Percentiles rank a stretch among this genome's conserved stretches.
Evolutionary conservation across 2,888 invertebrate species (phyloP).

Genomic region (Drosophila monieri): DNA sequence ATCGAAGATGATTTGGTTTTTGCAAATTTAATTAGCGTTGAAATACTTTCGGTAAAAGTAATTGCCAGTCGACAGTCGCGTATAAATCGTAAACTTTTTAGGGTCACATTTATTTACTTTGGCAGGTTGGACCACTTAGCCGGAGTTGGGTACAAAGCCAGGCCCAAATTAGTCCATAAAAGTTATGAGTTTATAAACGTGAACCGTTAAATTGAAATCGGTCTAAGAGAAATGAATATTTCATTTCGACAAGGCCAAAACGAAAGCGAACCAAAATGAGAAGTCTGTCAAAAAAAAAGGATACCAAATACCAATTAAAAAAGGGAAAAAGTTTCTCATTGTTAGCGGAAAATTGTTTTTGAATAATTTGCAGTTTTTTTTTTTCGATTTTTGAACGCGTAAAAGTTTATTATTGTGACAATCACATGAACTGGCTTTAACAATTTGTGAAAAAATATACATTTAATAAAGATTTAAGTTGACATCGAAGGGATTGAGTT

Average conservation of each 20-base stretch:
- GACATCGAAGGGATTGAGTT: constrained; percentile 31
- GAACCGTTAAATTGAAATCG: constrained; percentile 47
- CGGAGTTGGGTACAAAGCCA: constrained; percentile 7
- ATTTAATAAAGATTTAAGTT: constrained; percentile 46
- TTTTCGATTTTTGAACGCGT: neutral
- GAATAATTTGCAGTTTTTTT: neutral
- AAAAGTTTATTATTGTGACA: constrained; percentile 23
- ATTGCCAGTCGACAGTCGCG: constrained; percentile 39
- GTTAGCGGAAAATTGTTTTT: constrained; percentile 44
- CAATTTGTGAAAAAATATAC: constrained; percentile 29
- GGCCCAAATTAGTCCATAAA: constrained; percentile 46
- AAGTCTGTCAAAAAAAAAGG: constrained; percentile 21
- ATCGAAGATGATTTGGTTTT: constrained; percentile 36
- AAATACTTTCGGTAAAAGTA: constrained; percentile 57
- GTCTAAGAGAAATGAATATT: constrained; percentile 46
- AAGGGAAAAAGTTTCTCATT: constrained; percentile 16
- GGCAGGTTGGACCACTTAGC: constrained; percentile 21
- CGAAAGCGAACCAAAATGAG: constrained; percentile 12
- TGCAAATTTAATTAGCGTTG: constrained; percentile 65
- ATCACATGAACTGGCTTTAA: constrained; percentile 28
- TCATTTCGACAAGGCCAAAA: constrained; percentile 25
- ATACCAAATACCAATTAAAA: constrained; percentile 51
- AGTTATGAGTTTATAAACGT: constrained; percentile 55
- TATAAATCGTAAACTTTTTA: constrained; percentile 54
- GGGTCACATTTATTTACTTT: constrained; percentile 51